Base-by-base conservation (phyloP, 2,888 invertebrate genomes). In the Drosophila pseudotakahashii region DNA sequence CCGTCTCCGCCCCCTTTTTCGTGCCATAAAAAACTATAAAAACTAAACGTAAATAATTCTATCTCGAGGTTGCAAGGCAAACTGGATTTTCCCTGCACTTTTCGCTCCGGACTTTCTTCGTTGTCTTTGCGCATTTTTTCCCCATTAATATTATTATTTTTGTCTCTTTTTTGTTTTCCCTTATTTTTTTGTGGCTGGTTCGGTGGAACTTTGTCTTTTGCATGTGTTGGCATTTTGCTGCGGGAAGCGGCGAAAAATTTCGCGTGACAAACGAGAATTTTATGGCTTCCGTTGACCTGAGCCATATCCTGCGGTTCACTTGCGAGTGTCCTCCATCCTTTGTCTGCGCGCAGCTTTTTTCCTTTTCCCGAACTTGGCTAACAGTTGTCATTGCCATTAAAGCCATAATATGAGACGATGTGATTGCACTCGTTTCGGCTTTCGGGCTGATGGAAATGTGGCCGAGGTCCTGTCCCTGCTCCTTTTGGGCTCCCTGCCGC, bases 211-310 rank as follows among this genome's bases (percentile, higher is more conserved):
- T 85, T 89, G 86, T 85, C 83, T 89, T 85, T 85, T 85, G 89
- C 89, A 89, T 85, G 89, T 86, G 89, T 76, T 84, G 84, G 84
- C 84, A 87, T 81, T 87, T 66, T 67, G 52, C 79, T 63, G 64
- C 34, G 64, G 61, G 78, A 76, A 77, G 71, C 64, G 61, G 62
- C 73, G 77, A 79, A 90, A 89, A 71, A 71, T 73, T 89, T 91
- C 91, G 91, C 91, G 91, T 91, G 91, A 91, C 91, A 91, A 91
- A 91, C 91, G 91, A 91, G 91, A 80, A 90, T 91, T 91, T 91
- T 91, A 91, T 91, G 88, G 91, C 90, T 91, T 91, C 91, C 92
- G 91, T 91, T 91, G 91, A 91, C 92, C 91, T 90, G 91, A 72
- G 85, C 87, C 89, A 89, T 89, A 90, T 90, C 90, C 89, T 87